Conservation (phyloP, 2,113 vertebrate species). For the Leptodactylus fuscus region DNA sequence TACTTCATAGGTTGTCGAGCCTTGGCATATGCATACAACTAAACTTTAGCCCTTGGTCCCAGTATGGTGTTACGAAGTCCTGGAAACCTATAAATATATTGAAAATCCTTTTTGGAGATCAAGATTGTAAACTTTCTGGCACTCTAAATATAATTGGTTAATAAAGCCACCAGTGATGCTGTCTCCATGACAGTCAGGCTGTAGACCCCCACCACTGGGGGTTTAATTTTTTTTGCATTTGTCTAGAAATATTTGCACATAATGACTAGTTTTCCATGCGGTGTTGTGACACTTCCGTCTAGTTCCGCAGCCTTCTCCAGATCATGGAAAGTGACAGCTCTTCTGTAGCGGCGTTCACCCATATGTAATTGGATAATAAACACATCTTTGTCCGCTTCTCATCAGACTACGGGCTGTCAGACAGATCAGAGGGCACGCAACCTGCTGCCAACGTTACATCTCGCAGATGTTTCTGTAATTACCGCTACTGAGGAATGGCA, state of each 20-base stretch:
- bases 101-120: no score
- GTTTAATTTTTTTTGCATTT: not conserved
- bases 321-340: conserved; percentile 8
- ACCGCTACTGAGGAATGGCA: not conserved
- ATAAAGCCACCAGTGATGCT: not conserved
- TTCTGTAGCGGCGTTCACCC: conserved; percentile 32
- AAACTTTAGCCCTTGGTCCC: no score
- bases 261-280: conserved; percentile 13
- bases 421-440: conserved; percentile 38
- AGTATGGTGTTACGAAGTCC: no score
- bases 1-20: no score
- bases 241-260: conserved; percentile 20
- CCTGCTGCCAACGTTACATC: conserved; percentile 22
- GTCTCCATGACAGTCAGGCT: not conserved
- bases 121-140: no score
- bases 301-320: not conserved
- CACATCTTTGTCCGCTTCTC: conserved; percentile 21
- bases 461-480: conserved; percentile 26
- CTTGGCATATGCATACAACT: no score
- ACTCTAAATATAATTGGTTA: not conserved
- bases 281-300: conserved; percentile 32
- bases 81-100: no score
- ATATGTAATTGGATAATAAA: conserved; percentile 52
- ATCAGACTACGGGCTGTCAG: not conserved
- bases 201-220: not conserved